phyloP scores from a whole-genome alignment of 2,888 invertebrate genomes.

The Thumatha senex region DNA sequence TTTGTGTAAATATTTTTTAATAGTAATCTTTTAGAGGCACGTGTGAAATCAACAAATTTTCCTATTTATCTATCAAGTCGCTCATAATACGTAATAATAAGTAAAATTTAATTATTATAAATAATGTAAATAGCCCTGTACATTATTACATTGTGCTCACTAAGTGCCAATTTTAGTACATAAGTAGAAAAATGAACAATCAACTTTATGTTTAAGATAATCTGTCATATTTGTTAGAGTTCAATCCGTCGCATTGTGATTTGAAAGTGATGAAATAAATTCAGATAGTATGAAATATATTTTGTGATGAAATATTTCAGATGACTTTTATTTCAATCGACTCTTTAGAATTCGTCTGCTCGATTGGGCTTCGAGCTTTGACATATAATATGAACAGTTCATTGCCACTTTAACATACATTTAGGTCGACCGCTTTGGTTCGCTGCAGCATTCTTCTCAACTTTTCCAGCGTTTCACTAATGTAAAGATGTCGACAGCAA shows the following conservation, averaged over 20 bases:
- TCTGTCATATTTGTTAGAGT: constrained; percentile 45
- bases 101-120: constrained; percentile 24
- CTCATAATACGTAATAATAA: constrained; percentile 35
- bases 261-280: constrained; percentile 59
- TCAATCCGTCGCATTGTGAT: constrained; percentile 55
- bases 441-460: too few species aligned
- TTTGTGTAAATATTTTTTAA: too few species aligned
- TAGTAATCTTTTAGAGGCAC: too few species aligned
- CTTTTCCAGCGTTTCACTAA: too few species aligned
- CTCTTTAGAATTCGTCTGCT: too few species aligned
- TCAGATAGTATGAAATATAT: constrained; percentile 52
- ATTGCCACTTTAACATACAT: too few species aligned
- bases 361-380: too few species aligned
- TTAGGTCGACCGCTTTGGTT: too few species aligned
- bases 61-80: background rate
- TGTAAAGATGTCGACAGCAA: too few species aligned
- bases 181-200: constrained; percentile 61
- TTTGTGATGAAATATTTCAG: constrained; percentile 49
- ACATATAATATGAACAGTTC: too few species aligned
- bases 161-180: constrained; percentile 72
- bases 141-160: constrained; percentile 67
- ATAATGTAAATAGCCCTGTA: constrained; percentile 47
- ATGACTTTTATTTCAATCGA: constrained; percentile 11
- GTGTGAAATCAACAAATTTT: too few species aligned
- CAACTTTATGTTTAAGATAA: constrained; percentile 15